Evolutionary conservation across 2,888 invertebrate species (phyloP).

Genomic region (Limnephilus lunatus): DNA sequence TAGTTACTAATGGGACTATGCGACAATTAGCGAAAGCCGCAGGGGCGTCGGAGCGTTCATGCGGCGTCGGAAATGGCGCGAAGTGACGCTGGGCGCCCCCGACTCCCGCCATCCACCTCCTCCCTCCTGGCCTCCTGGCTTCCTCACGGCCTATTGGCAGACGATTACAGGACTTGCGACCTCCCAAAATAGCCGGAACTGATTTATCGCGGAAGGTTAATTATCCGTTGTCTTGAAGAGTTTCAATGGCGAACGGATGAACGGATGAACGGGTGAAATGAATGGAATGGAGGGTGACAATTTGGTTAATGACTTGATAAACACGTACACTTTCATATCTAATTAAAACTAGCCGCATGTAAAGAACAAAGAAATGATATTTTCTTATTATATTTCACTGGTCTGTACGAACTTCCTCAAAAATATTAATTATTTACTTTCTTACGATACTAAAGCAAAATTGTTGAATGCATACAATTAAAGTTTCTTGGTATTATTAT

Average conservation of each 20-base stretch:
- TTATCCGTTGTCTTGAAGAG: slow-evolving; percentile 40
- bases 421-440: neutral
- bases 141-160: slow-evolving; percentile 58
- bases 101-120: neutral
- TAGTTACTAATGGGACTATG: slow-evolving; percentile 36
- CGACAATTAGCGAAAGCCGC: slow-evolving; percentile 56
- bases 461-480: neutral
- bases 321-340: slow-evolving; percentile 3
- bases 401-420: neutral
- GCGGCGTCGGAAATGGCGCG: slow-evolving; percentile 55
- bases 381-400: neutral
- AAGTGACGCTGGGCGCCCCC: slow-evolving; percentile 40
- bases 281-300: slow-evolving; percentile 35
- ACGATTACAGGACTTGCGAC: slow-evolving; percentile 58
- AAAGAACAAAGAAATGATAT: neutral
- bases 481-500: neutral
- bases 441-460: neutral
- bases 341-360: neutral
- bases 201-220: slow-evolving; percentile 60
- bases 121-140: neutral
- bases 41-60: slow-evolving; percentile 69
- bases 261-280: slow-evolving; percentile 28
- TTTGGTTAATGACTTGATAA: slow-evolving; percentile 23
- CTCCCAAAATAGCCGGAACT: slow-evolving; percentile 63
- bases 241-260: slow-evolving; percentile 17